Conservation (phyloP, 2,113 vertebrate species). For the Antechinus flavipes region DNA sequence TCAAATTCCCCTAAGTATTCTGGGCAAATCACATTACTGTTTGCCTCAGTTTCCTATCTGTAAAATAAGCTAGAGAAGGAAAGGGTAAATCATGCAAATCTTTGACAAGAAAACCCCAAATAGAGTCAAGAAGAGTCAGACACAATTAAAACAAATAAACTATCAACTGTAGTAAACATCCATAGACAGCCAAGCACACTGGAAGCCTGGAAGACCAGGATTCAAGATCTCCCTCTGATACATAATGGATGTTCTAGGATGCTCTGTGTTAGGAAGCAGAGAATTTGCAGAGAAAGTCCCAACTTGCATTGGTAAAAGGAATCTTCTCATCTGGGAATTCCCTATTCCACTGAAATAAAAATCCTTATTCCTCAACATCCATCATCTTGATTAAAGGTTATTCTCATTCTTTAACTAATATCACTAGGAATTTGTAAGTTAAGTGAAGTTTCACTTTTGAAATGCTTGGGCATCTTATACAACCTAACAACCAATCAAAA, state of each 20-base stretch:
- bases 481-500: not conserved
- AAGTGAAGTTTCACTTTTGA: not conserved
- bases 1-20: not conserved
- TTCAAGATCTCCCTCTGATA: not conserved
- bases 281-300: not conserved
- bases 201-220: not conserved
- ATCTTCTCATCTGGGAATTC: not conserved
- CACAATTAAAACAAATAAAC: not conserved
- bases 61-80: not conserved
- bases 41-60: not conserved
- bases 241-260: not conserved
- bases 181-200: not conserved
- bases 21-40: not conserved
- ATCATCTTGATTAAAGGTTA: not conserved
- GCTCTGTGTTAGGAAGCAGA: not conserved
- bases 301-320: not conserved
- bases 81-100: not conserved
- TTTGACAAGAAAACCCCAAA: not conserved
- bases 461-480: not conserved
- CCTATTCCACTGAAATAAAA: not conserved
- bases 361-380: not conserved
- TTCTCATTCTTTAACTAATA: not conserved
- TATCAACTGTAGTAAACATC: not conserved
- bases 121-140: not conserved
- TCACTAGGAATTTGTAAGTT: not conserved